Evolutionary conservation across 1,140 invertebrate species (phyloP).

Genomic region (Conus betulinus): DNA sequence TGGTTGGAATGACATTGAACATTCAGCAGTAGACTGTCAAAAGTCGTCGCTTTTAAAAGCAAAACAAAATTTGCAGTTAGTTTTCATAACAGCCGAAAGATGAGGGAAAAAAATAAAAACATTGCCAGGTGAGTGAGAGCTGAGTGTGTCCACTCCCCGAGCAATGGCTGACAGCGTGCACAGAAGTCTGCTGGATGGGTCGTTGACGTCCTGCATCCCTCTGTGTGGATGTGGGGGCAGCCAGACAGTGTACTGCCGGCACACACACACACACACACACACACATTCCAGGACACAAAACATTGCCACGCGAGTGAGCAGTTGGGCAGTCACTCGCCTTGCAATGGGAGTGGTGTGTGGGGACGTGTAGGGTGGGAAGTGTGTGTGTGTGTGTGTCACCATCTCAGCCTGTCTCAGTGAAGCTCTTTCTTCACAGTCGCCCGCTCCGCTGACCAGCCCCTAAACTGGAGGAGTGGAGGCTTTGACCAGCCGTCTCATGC

Average conservation of each 20-base stretch:
- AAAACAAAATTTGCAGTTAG: no score
- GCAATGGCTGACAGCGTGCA: no score
- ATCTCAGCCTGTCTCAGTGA: conserved; percentile 13
- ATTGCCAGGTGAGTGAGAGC: no score
- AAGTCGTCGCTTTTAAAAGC: no score
- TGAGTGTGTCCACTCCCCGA: no score
- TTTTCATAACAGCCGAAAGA: background rate
- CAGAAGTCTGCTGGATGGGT: no score
- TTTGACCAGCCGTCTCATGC: background rate
- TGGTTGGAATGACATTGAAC: background rate
- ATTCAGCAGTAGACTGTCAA: no score
- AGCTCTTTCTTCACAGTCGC: conserved; percentile 31
- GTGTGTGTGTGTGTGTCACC: background rate
- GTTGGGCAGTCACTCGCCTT: background rate
- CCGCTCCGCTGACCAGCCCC: background rate
- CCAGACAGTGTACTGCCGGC: no score
- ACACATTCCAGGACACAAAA: background rate
- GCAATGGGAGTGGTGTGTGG: conserved; percentile 1
- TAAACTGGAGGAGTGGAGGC: background rate
- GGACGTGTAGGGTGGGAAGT: no score
- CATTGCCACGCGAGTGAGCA: conserved; percentile 31
- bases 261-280: background rate
- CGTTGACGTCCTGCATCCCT: no score
- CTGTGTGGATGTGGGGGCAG: no score
- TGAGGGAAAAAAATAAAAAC: no score